Conservation (phyloP, 2,888 invertebrate species). For the Ophioninae sp. region DNA sequence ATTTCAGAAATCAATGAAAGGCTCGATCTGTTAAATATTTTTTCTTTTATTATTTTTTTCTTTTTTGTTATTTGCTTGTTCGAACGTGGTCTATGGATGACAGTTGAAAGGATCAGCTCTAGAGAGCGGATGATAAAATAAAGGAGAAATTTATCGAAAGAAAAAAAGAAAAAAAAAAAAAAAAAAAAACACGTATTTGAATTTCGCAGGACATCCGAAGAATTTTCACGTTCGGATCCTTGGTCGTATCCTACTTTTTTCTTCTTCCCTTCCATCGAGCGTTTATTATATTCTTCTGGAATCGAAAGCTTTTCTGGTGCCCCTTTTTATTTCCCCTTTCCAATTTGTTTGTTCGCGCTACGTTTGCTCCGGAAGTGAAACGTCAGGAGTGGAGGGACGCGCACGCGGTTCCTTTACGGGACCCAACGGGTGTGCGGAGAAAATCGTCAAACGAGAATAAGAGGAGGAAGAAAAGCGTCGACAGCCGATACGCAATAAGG, state of each 20-base stretch:
- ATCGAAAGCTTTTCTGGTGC: not conserved
- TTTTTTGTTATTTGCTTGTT: not conserved
- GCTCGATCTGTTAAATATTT: not conserved
- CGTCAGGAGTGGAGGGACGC: slow-evolving; percentile 12
- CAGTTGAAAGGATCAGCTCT: not conserved
- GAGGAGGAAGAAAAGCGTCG: slow-evolving; percentile 21
- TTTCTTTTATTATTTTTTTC: too few species aligned
- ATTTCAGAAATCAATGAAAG: slow-evolving; percentile 7
- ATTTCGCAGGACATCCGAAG: too few species aligned
- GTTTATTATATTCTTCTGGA: not conserved
- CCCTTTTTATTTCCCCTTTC: not conserved
- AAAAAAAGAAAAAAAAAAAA: too few species aligned
- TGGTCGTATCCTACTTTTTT: not conserved
- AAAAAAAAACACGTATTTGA: too few species aligned
- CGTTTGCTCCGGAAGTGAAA: not conserved
- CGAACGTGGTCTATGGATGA: too few species aligned
- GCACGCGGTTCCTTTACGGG: slow-evolving; percentile 13
- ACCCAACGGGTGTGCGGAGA: not conserved
- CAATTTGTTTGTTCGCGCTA: not conserved
- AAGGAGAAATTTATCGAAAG: too few species aligned
- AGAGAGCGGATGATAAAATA: too few species aligned
- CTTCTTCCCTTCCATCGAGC: not conserved
- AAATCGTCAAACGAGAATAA: slow-evolving; percentile 34
- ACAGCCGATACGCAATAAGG: slow-evolving; percentile 37
- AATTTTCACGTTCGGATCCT: too few species aligned